Evolutionary conservation across 2,113 vertebrate genomes (phyloP).

Genomic region (Geococcyx californianus): DNA sequence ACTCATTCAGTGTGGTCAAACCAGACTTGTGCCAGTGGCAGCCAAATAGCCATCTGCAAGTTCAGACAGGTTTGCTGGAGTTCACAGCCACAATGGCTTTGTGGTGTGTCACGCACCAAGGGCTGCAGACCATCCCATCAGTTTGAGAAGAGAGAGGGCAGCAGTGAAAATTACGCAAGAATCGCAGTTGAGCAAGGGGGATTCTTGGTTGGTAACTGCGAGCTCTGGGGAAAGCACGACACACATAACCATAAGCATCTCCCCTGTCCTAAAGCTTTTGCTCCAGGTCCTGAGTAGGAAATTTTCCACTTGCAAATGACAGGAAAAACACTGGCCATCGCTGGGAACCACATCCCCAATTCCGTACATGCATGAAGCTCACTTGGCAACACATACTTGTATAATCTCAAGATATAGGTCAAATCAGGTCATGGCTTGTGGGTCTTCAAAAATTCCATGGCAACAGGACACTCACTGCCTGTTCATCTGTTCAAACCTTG

Average conservation of each 20-base stretch:
- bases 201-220: accelerated
- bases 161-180: neutral
- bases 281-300: accelerated
- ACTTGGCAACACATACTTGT: neutral
- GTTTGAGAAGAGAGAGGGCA: neutral
- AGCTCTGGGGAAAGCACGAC: neutral
- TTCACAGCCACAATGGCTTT: neutral
- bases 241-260: accelerated
- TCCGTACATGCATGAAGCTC: neutral
- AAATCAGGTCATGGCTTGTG: neutral
- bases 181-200: neutral
- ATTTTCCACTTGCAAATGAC: neutral
- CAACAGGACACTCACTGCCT: neutral
- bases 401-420: neutral
- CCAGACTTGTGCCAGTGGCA: neutral
- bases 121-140: neutral
- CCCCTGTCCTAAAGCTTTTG: neutral
- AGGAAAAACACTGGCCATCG: neutral
- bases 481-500: neutral
- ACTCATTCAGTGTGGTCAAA: accelerated
- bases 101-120: accelerated
- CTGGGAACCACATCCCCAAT: neutral
- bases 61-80: neutral
- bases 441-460: neutral
- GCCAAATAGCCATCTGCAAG: neutral